A percentile compares a stretch with the other conserved stretches of the same genome.
These are phyloP conservation scores for Karalla daura DNA, from an alignment of 2,797 vertebrate species.

Conservation along the genomic window DNA sequence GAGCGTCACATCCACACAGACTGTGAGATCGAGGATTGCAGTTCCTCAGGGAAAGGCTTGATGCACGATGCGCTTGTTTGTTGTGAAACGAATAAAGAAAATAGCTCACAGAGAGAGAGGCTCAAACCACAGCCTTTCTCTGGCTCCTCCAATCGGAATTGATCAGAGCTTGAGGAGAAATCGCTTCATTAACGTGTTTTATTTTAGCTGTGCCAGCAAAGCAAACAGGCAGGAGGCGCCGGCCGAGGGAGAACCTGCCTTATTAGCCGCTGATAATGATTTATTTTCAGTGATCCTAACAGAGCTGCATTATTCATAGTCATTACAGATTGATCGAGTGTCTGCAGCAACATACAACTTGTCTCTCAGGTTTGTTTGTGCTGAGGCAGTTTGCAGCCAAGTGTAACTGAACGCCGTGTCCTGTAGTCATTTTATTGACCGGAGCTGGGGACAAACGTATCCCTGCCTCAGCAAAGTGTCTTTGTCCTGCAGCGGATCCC, in stretches of 20 bases:
- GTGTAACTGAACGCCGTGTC: constrained; percentile 16
- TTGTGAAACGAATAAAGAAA: background rate
- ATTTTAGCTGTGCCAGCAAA: background rate
- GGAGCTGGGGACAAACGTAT: constrained; percentile 7
- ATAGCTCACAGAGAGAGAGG: too few relatives aligned
- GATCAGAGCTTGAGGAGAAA: background rate
- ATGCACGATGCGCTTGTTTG: too few relatives aligned
- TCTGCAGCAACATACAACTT: constrained; percentile 37
- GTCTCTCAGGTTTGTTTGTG: constrained; percentile 28
- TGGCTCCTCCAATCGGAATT: background rate
- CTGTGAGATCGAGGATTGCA: too few relatives aligned
- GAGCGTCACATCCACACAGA: background rate
- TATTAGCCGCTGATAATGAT: background rate
- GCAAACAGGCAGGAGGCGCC: background rate
- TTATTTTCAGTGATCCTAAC: constrained; percentile 4
- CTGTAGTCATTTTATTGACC: constrained; percentile 27
- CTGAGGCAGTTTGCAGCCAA: constrained; percentile 20
- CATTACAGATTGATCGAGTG: constrained; percentile 52
- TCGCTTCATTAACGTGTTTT: background rate
- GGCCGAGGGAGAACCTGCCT: background rate
- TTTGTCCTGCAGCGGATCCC: constrained; percentile 57
- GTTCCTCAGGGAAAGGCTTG: too few relatives aligned
- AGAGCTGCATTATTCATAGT: constrained; percentile 51
- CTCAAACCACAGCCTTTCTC: too few relatives aligned
- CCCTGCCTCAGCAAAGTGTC: constrained; percentile 44